Conservation (phyloP, 2,888 invertebrate species). For the Coelogynopora nodosa region DNA sequence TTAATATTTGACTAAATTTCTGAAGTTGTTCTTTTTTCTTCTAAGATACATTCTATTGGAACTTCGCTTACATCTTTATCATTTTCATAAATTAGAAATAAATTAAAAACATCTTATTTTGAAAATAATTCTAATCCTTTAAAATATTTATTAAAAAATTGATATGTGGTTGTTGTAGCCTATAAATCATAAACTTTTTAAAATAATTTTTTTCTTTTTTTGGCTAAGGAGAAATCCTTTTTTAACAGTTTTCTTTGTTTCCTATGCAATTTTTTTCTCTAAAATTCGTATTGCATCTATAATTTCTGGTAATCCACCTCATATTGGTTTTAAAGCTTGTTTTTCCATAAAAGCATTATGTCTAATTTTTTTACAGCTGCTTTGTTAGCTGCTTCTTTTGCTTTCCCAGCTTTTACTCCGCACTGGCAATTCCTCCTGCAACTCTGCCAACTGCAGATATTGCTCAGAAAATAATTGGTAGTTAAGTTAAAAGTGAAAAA, state of each 20-base stretch:
- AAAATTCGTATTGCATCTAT: not conserved
- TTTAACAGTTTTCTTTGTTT: not conserved
- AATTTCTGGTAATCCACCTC: not conserved
- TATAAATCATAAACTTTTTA: not conserved
- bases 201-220: not conserved
- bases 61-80: too few species aligned
- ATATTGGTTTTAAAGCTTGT: not conserved
- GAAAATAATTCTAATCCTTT: not conserved
- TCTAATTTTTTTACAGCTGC: not conserved
- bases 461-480: too few species aligned
- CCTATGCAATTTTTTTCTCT: not conserved
- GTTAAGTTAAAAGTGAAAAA: too few species aligned
- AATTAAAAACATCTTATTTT: not conserved
- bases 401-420: not conserved
- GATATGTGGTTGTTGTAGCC: not conserved
- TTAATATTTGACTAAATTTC: too few species aligned
- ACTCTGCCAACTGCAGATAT: too few species aligned
- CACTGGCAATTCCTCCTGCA: not conserved
- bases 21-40: too few species aligned
- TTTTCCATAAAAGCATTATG: not conserved
- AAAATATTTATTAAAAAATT: not conserved
- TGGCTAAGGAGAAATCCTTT: too few species aligned
- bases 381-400: not conserved
- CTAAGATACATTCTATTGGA: too few species aligned
- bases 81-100: too few species aligned